Evolutionary conservation across 1,140 invertebrate genomes (phyloP).

Genomic region (Tetragonula clypearis): DNA sequence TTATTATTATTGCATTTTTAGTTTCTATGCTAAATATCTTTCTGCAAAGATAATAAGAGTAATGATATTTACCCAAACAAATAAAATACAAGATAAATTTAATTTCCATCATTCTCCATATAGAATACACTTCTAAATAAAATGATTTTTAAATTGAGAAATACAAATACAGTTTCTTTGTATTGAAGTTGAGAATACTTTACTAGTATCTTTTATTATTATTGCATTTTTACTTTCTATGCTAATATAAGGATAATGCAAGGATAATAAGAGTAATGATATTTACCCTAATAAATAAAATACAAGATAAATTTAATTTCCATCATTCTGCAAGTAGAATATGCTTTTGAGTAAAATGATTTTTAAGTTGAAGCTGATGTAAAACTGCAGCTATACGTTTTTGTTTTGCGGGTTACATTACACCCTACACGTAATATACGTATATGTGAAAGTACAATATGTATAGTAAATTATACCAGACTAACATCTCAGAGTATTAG

Average conservation of each 20-base stretch:
- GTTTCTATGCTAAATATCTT: background rate
- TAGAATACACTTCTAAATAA: no score
- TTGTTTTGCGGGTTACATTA: background rate
- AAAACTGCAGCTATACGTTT: background rate
- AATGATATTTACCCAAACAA: background rate
- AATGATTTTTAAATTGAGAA: no score
- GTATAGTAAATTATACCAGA: conserved; percentile 14
- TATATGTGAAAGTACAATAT: conserved; percentile 7
- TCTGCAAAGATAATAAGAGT: background rate
- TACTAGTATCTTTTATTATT: no score
- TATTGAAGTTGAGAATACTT: no score
- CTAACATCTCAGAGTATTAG: background rate
- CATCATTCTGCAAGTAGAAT: background rate
- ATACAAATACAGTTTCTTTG: no score
- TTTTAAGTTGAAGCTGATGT: background rate
- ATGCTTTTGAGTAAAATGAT: background rate
- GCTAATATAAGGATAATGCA: no score
- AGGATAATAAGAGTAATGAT: no score
- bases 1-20: no score
- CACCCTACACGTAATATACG: background rate
- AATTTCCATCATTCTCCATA: background rate
- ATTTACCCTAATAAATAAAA: no score
- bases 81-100: background rate
- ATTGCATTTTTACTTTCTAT: no score
- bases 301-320: background rate